Conservation (phyloP, 2,113 vertebrate species). For the Monopterus albus region DNA sequence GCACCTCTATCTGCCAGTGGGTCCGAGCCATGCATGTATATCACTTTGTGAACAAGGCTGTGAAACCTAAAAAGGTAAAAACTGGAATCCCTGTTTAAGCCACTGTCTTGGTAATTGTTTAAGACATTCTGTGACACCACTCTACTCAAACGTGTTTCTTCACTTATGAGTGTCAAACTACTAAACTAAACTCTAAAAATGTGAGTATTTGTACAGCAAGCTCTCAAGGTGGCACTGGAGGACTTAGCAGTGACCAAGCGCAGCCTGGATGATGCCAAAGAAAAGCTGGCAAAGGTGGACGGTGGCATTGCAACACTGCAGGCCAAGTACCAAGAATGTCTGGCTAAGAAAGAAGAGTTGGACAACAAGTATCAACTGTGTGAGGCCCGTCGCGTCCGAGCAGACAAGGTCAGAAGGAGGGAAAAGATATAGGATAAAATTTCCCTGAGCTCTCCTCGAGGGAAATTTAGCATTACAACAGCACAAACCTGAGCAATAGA, state of each 20-base stretch:
- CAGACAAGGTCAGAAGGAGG: slow-evolving; percentile 82
- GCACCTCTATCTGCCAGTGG: slow-evolving; percentile 96
- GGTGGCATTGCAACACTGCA: slow-evolving; percentile 85
- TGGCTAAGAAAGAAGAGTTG: slow-evolving; percentile 89
- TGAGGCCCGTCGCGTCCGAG: slow-evolving; percentile 83
- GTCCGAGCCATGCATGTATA: slow-evolving; percentile 92
- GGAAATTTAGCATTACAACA: neutral
- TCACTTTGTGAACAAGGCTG: slow-evolving; percentile 88
- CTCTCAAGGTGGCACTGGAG: slow-evolving; percentile 85
- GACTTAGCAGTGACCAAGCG: slow-evolving; percentile 86
- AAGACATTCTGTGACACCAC: neutral
- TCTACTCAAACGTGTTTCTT: neutral
- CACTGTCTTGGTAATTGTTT: neutral
- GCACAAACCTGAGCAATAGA: neutral
- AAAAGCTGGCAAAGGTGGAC: slow-evolving; percentile 82
- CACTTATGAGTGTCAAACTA: neutral
- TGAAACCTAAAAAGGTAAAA: slow-evolving; percentile 91
- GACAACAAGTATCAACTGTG: slow-evolving; percentile 89
- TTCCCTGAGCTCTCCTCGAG: neutral
- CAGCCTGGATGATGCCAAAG: slow-evolving; percentile 86
- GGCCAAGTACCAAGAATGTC: slow-evolving; percentile 85
- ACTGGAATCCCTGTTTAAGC: neutral
- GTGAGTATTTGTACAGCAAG: slow-evolving; percentile 80
- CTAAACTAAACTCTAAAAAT: neutral
- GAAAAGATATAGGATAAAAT: neutral